Base-by-base conservation (phyloP, 1,140 invertebrate genomes). In the Cepaea nemoralis region DNA sequence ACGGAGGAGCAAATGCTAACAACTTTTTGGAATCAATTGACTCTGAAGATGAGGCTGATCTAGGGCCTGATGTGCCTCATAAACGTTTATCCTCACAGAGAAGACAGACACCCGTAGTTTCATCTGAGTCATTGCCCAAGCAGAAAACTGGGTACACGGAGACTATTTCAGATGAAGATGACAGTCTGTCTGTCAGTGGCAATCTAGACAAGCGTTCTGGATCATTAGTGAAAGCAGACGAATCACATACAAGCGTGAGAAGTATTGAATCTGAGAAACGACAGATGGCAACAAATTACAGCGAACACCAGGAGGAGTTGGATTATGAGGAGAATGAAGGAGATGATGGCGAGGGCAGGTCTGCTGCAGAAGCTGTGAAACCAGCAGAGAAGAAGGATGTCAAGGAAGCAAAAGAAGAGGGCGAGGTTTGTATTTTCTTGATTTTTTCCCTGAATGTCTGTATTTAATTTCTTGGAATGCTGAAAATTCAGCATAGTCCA, bases 271-370 rank as follows among this genome's bases (percentile, higher is more conserved):
- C 59, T 39, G 77, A 77, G 70, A 83, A 82, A 59, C 71, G 59
- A 42, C 83, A 75, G n/a, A 69, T 76, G 69, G 81, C 86, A 27
- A 83, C 84, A n/a, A 86, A 83, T 95, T 95, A 88, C 24, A 84
- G 79, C 76, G 89, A 90, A 78, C 89, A 90, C 63, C 89, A 90
- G 77, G 87, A 85, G 2, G 89, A 90, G 75, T 80, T 90, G 73
- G 89, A 90, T 83, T 90, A 89, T 82, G 89, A 90, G 66, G 85
- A 85, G 55, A 78, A 83, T 42, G 84, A 80, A 19, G 77, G 78
- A 12, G 85, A 84, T 69, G 86, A 84, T 33, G 83, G 83, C 24
- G 80, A 83, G 42, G 78, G 70, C 19, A 83, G 69, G 48, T 55
- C 50, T 55, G 82, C 83, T 40, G 80, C 85, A 35, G 83, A 81